Base-by-base conservation (phyloP, 2,113 vertebrate genomes). In the Dendropsophus ebraccatus region DNA sequence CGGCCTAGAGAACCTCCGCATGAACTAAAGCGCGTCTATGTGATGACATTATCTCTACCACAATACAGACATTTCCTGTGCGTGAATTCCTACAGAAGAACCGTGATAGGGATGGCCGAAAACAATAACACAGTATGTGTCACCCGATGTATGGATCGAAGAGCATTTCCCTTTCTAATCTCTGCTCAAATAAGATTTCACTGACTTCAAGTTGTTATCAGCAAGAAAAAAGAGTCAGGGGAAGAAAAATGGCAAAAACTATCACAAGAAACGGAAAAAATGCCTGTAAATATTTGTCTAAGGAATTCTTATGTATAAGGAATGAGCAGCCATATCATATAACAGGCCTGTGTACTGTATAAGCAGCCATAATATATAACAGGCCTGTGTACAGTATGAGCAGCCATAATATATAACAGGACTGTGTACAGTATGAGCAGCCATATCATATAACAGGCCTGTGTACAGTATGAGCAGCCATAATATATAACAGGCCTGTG, bases 211-310 rank as follows among this genome's bases (percentile, higher is more conserved):
- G 49, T 54, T 52, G 32, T 76, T 77, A 77, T 77, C 74, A 77
- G 25, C 28, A 52, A 52, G 74, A 77, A 52, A 54, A 52, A 50
- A 77, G 32, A 32, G 14, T 4, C 12, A 13, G 23, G 49, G 72
- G 23, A 25, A 32, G 89, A 91, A 92, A 89, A 90, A 91, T 54
- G 54, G 9, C 17, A 52, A 54, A 77, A 77, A 77, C 74, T 52
- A 77, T 50, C 6, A 16, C 73, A 5, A 30, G 37, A 76, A 76
- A 17, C 52, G 49, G 32, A 41, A 41, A 41, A 41, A 77, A 52
- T 19, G 47, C 54, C 49, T 52, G 47, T 52, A 77, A 77, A 77
- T 77, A 77, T 77, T 77, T 76, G 41, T 28, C n/a, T 50, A 28
- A 50, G 47, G 47, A 76, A 49, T 28, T 45, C 21, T 41, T 30